Evolutionary conservation across 2,888 invertebrate species (phyloP), one percentile per base, ranked within the genome.

Genomic region (Epistrophe eligans): DNA sequence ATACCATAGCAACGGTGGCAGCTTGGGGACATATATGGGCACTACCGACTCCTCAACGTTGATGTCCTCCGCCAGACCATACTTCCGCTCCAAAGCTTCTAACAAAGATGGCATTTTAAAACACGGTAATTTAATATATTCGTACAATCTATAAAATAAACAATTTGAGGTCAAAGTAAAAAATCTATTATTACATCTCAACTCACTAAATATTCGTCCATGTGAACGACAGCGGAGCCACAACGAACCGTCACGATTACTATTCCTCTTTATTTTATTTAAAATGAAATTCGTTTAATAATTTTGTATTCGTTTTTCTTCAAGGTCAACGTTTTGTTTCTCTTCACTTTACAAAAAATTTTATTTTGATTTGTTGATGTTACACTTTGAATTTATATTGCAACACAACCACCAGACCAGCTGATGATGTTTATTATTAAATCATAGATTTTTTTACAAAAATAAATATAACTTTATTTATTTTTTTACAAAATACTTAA

Each of bases 41-140:
- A 97, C 96, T 38, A 97, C 89, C 38, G 90, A 85, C 76, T 90
- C 90, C 52, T 90, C 89, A 43, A 81, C 67, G 84, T 95, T 94
- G 90, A 95, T 94, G 90, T 95, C 94, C 88, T 95, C 94, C 60
- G 89, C 92, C 13, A 95, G 95, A 93, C 97, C 97, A 93, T 98
- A 98, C 93, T 98, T 98, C 90, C 96, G 95, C 94, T 97, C 97
- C 90, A 98, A 94, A 89, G 98, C 98, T 94, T 98, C 98, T 91
- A 98, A 93, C 90, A 98, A 94, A 90, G 98, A 97, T 93, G 97
- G 97, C 98, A 98, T 98, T 58, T 24, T 77, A 8, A 77, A 52
- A 57, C 19, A 50, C n/a, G 32, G 17, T 48, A 43, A 55, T 72
- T 28, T 28, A 58, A 35, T 72, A 40, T 72, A 43, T 55, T 55